These are phyloP conservation scores for Blastobasis lacticolella DNA, from an alignment of 2,888 invertebrate genomes.

Conservation along the genomic window DNA sequence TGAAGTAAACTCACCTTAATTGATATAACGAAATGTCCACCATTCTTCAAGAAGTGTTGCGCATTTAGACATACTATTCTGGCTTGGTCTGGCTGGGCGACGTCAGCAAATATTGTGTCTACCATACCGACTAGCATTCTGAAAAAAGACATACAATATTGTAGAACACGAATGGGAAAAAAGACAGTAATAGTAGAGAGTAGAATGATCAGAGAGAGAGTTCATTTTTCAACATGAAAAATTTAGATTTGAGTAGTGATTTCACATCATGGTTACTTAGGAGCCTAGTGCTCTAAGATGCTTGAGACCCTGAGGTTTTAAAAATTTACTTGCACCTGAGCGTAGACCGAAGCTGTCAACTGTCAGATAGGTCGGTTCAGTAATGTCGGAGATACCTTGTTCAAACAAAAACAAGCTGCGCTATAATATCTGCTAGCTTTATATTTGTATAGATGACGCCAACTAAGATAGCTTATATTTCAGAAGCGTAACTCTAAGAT, in stretches of 20 bases:
- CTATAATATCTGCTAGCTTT: too few species aligned
- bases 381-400: too few species aligned
- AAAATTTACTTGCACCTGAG: too few species aligned
- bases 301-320: too few species aligned
- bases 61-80: conserved; percentile 98
- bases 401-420: too few species aligned
- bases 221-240: conserved; percentile 61
- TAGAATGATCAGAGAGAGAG: conserved; percentile 54
- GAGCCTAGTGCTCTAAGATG: too few species aligned
- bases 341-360: too few species aligned
- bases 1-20: conserved; percentile 82
- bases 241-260: conserved; percentile 32
- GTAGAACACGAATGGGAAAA: neutral
- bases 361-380: too few species aligned
- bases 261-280: too few species aligned
- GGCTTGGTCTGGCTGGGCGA: conserved; percentile 99
- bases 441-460: too few species aligned
- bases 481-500: too few species aligned
- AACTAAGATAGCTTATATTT: too few species aligned
- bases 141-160: conserved; percentile 16
- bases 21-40: conserved; percentile 98
- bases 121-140: conserved; percentile 99
- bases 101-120: conserved; percentile 98
- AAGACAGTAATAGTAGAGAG: neutral
- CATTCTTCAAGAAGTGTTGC: conserved; percentile 95